Base-by-base conservation (phyloP, 2,888 invertebrate species). In the Acleris holmiana region DNA sequence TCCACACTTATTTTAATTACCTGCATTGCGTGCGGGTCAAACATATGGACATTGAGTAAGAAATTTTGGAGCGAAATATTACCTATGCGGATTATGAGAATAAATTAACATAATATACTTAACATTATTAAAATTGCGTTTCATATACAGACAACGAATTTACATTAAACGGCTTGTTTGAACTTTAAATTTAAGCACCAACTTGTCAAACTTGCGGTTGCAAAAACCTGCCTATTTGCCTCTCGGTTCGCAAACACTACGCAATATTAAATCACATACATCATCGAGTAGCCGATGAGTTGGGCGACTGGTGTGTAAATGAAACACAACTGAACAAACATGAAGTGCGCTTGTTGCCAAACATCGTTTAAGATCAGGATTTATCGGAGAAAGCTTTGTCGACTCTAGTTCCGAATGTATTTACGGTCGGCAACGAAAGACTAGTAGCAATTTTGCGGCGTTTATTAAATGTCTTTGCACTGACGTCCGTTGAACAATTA, bases 271-370 rank as follows among this genome's bases (percentile, higher is more conserved):
- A 76, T 76, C 74, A 72, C 72, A 68, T 55, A 56, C 70, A 76
- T 71, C 71, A 73, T 73, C 74, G 77, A 76, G 80, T 77, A 79
- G 81, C 72, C 73, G 60, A 69, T 67, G 68, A 70, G 70, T 71
- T 23, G 13, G 35, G 49, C 83, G 75, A 84, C 84, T 86, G 79
- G 71, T 74, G 77, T 79, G 80, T 78, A 84, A 84, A 86, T 79
- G 72, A 76, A 83, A 82, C 79, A 76, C 80, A 82, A 81, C 82
- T 84, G 79, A 79, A 72, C 78, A 82, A 83, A 82, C 78, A 80
- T 47, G 62, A 57, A 73, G 67, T 67, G 66, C 61, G 66, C 67
- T 71, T 71, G 76, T 81, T 80, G 78, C 80, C 79, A 80, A 83
- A 82, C 76, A 80, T 76, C 58, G 62, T 49, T 66, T 47, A 63